Conservation (phyloP, 1,140 invertebrate species). For the Calycopis cecrops region DNA sequence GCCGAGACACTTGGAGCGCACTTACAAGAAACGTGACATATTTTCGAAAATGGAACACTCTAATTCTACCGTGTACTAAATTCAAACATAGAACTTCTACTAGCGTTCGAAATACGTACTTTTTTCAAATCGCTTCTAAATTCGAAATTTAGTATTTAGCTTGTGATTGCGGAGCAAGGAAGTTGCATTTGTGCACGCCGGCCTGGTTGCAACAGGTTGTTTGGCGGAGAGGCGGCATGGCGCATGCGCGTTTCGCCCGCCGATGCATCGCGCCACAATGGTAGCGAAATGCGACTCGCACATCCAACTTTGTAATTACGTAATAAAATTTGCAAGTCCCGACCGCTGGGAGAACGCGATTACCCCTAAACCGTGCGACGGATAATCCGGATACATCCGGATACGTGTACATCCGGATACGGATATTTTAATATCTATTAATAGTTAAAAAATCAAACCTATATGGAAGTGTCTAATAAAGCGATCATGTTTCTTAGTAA, state of each 20-base stretch:
- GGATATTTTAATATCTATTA: too few relatives aligned
- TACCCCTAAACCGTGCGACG: not conserved
- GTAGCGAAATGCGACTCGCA: conserved; percentile 20
- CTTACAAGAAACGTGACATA: conserved; percentile 38
- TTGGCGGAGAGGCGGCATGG: conserved; percentile 38
- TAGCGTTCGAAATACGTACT: too few relatives aligned
- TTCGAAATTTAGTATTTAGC: conserved; percentile 38
- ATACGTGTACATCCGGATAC: too few relatives aligned
- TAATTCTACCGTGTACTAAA: not conserved
- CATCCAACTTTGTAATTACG: conserved; percentile 15
- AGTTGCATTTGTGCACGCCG: conserved; percentile 67
- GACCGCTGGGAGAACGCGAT: too few relatives aligned
- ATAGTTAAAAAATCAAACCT: too few relatives aligned
- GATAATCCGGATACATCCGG: not conserved
- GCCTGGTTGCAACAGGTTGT: conserved; percentile 69
- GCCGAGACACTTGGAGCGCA: conserved; percentile 41
- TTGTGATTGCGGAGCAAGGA: conserved; percentile 48
- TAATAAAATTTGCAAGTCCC: conserved; percentile 6
- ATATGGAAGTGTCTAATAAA: too few relatives aligned
- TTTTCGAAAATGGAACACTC: conserved; percentile 15
- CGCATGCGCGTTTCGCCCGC: conserved; percentile 47
- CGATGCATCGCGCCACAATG: conserved; percentile 59
- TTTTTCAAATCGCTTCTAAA: not conserved
- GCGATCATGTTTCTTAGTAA: too few relatives aligned
- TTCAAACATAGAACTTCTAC: too few relatives aligned